These are phyloP conservation scores for Drosophila ohnishii DNA, from an alignment of 1,140 invertebrate species.

Conservation along the genomic window DNA sequence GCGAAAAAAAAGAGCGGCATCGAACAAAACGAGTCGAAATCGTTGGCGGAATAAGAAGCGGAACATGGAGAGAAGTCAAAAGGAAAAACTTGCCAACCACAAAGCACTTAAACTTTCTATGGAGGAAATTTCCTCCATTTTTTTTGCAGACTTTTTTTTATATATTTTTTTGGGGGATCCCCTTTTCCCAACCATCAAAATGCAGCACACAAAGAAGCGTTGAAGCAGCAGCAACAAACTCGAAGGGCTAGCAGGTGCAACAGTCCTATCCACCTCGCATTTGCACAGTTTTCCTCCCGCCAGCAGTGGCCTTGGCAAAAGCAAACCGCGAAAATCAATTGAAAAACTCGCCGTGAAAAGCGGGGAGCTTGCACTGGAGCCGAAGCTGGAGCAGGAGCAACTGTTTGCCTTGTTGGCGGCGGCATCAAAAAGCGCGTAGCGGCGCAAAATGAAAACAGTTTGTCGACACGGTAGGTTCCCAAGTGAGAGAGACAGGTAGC, in stretches of 20 bases:
- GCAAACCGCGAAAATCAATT: constrained; percentile 78
- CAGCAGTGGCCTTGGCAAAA: constrained; percentile 64
- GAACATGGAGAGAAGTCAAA: constrained; percentile 15
- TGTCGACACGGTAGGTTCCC: constrained; percentile 54
- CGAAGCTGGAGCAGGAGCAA: constrained; percentile 28
- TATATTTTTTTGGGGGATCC: constrained; percentile 19
- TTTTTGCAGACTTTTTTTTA: neutral
- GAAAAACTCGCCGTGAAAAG: constrained; percentile 64
- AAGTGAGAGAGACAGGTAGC: constrained; percentile 12
- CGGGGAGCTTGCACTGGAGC: constrained; percentile 2
- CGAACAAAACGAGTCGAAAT: constrained; percentile 44
- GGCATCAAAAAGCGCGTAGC: constrained; percentile 80
- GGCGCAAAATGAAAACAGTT: constrained; percentile 80
- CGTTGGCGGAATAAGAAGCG: constrained; percentile 22
- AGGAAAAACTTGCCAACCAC: constrained; percentile 57
- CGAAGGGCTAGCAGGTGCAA: constrained; percentile 64
- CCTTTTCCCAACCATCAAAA: neutral
- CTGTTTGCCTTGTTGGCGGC: constrained; percentile 74
- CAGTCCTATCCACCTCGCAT: constrained; percentile 12
- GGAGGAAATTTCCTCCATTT: constrained; percentile 31
- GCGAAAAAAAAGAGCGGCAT: constrained; percentile 26
- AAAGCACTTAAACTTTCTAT: constrained; percentile 80
- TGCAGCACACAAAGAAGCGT: constrained; percentile 73
- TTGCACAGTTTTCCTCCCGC: neutral
- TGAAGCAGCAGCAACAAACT: constrained; percentile 69